Conservation (phyloP, 2,888 invertebrate species). For the Eledona agricola region DNA sequence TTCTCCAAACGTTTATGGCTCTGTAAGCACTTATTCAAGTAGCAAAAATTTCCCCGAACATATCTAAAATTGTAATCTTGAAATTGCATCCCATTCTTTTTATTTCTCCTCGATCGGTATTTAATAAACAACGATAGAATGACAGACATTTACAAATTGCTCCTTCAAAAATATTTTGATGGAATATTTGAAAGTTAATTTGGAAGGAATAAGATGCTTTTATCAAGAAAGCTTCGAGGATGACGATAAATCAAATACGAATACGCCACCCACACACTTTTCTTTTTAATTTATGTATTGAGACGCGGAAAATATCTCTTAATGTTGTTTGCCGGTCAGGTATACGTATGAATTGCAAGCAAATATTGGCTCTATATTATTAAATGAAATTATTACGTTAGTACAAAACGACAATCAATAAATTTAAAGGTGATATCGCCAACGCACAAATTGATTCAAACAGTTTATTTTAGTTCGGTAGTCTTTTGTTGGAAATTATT, state of each 20-base stretch:
- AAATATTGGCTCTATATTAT: constrained; percentile 8
- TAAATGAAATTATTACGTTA: constrained; percentile 16
- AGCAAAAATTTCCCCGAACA: constrained; percentile 1
- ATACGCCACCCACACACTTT: no score
- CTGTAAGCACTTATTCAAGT: constrained; percentile 5
- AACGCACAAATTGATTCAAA: constrained; percentile 12
- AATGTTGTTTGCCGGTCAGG: background rate
- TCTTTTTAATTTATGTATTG: no score
- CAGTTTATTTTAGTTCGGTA: background rate
- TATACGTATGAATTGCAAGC: background rate
- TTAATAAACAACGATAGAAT: no score
- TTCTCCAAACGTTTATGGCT: background rate
- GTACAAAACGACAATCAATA: constrained; percentile 21
- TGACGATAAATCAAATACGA: no score
- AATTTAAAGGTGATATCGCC: constrained; percentile 16
- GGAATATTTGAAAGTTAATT: background rate
- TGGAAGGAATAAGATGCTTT: no score
- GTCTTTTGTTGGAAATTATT: no score
- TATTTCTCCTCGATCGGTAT: background rate
- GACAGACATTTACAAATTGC: no score
- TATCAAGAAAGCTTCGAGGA: no score
- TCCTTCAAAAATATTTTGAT: no score
- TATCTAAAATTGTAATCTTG: background rate
- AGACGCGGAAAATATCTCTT: no score
- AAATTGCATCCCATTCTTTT: background rate